Evolutionary conservation across 2,888 invertebrate genomes (phyloP), one percentile per base, ranked within the genome.

Genomic region (Aphidoletes aphidimyza): DNA sequence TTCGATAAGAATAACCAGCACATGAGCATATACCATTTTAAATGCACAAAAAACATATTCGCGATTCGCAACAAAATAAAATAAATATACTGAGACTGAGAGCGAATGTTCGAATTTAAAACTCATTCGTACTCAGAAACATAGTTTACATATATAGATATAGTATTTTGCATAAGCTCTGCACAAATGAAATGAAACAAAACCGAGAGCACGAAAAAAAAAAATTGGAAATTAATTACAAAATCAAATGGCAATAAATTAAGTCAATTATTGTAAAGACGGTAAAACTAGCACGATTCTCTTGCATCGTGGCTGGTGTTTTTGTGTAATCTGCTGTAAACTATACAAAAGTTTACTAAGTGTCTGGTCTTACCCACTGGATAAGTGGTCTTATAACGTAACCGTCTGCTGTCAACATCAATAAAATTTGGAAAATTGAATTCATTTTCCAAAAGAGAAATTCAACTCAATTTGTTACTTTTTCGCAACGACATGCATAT

Each of bases 201-300:
- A 47, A 49, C 49, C n/a, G n/a, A n/a, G n/a, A n/a, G n/a, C n/a
- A n/a, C n/a, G n/a, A 49, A 8, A 49, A 49, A 49, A 49, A 11
- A 54, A 22, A 54, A 22, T 22, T 22, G 6, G 26, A 54, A 54
- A 54, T 54, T 54, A 54, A 54, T 54, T 54, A 54, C 54, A 11
- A 54, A 6, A n/a, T 3, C n/a, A 54, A 54, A 26, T 54, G 54
- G 54, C 26, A n/a, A 54, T 54, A 54, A 54, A 54, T n/a, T 54
- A 54, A 54, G 54, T 54, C 54, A 54, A 54, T 54, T n/a, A n/a
- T 22, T 54, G 54, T 8, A 54, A 54, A 54, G 26, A 54, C 54
- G 22, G 19, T 42, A 49, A 17, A 49, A 49, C 49, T 49, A 54
- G 26, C 54, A 54, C 54, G 54, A 54, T 54, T 54, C 19, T 49